phyloP scores from a whole-genome alignment of 1,140 invertebrate genomes.

The Drosophila tristis region DNA sequence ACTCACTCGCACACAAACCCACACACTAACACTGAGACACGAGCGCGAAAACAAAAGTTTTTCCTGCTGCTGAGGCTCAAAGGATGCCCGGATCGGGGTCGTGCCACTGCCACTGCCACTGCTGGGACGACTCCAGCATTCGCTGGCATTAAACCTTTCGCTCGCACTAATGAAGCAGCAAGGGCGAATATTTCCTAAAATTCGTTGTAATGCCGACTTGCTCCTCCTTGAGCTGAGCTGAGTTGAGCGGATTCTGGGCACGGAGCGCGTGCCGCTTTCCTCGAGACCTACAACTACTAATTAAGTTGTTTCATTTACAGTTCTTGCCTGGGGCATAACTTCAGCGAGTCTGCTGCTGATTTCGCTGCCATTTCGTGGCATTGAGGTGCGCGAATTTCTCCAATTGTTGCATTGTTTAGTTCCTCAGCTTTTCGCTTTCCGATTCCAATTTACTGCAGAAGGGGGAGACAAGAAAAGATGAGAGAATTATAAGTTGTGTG shows the following conservation, averaged over 20 bases:
- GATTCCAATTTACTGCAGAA: conserved; percentile 36
- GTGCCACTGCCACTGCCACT: too few relatives aligned
- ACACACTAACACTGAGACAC: conserved; percentile 6
- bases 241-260: conserved; percentile 25
- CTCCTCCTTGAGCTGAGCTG: conserved; percentile 4
- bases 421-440: conserved; percentile 15
- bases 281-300: conserved; percentile 69
- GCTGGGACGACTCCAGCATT: too few relatives aligned
- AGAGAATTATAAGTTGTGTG: conserved; percentile 53
- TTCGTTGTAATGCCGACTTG: conserved; percentile 29
- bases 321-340: conserved; percentile 76
- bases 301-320: conserved; percentile 81
- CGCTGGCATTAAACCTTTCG: conserved; percentile 42
- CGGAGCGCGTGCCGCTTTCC: conserved; percentile 42
- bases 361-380: conserved; percentile 39
- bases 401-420: conserved; percentile 74
- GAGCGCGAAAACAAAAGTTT: conserved; percentile 50
- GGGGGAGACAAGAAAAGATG: conserved; percentile 16
- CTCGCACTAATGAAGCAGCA: conserved; percentile 57
- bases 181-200: conserved; percentile 65
- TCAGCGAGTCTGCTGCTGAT: conserved; percentile 33
- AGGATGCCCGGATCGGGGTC: conserved; percentile 25
- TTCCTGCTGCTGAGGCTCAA: conserved; percentile 22
- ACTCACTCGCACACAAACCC: conserved; percentile 23
- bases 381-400: conserved; percentile 56